phyloP scores from a whole-genome alignment of 2,113 vertebrate species.

The Scomber colias region DNA sequence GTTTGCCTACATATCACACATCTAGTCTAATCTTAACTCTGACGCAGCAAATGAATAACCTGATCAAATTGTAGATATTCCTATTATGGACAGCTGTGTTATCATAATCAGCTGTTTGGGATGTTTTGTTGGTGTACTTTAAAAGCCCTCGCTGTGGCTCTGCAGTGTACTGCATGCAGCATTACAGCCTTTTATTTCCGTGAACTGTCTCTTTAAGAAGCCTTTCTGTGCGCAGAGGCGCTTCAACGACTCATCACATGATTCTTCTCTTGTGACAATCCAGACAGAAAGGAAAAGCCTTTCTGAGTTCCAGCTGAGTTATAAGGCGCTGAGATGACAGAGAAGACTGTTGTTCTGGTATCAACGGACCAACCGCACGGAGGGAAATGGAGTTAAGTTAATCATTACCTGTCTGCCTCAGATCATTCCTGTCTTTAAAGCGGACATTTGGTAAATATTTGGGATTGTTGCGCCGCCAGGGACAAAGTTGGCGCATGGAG shows the following conservation, averaged over 20 bases:
- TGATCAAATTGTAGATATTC: too few relatives aligned
- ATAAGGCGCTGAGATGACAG: constrained; percentile 42
- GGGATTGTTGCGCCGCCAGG: constrained; percentile 61
- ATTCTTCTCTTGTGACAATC: constrained; percentile 89
- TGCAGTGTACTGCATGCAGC: constrained; percentile 39
- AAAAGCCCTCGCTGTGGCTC: neutral
- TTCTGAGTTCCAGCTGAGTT: constrained; percentile 72
- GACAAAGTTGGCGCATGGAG: constrained; percentile 86
- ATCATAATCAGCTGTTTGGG: neutral
- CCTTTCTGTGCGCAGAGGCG: constrained; percentile 64
- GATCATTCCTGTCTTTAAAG: constrained; percentile 28
- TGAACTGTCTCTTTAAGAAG: constrained; percentile 80
- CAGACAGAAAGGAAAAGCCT: constrained; percentile 74
- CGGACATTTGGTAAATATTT: constrained; percentile 28
- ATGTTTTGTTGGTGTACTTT: neutral
- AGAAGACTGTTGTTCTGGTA: constrained; percentile 16
- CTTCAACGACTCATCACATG: constrained; percentile 84
- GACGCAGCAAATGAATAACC: too few relatives aligned
- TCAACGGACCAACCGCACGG: constrained; percentile 41
- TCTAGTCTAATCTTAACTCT: too few relatives aligned
- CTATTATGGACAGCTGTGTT: neutral
- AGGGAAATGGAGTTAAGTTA: constrained; percentile 70
- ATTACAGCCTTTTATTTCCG: constrained; percentile 7
- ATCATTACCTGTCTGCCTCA: constrained; percentile 5
- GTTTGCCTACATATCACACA: too few relatives aligned